Conservation (phyloP, 2,797 vertebrate species). For the Notoglanidium macrostoma region DNA sequence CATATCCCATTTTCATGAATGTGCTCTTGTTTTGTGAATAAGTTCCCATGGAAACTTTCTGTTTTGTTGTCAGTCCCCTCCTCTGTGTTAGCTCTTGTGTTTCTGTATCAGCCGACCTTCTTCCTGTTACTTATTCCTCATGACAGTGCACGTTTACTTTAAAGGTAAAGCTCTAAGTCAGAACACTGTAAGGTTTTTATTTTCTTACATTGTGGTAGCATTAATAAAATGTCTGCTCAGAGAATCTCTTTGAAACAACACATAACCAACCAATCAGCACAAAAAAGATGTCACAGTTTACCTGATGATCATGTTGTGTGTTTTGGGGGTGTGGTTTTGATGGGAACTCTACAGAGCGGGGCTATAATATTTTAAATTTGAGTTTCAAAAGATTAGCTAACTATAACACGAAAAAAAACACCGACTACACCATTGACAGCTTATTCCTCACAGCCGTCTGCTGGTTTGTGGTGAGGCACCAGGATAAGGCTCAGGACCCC, state of each 20-base stretch:
- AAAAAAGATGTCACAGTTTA: too few relatives aligned
- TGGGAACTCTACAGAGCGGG: too few relatives aligned
- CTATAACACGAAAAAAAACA: background rate
- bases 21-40: background rate
- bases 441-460: background rate
- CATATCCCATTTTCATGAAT: background rate
- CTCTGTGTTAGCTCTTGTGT: background rate
- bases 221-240: too few relatives aligned
- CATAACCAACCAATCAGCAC: too few relatives aligned
- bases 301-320: too few relatives aligned
- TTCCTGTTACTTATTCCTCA: background rate
- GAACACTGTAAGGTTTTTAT: background rate
- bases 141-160: background rate
- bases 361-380: too few relatives aligned
- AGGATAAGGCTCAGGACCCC: background rate
- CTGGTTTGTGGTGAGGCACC: background rate
- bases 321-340: too few relatives aligned
- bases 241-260: too few relatives aligned
- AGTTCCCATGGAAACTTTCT: background rate
- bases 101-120: background rate
- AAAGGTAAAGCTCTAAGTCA: background rate
- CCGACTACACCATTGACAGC: background rate
- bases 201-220: background rate
- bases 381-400: background rate
- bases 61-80: background rate